A percentile compares a stretch with the other conserved stretches of the same genome.
phyloP scores from a whole-genome alignment of 2,797 vertebrate species.

The Sebastes itinus region DNA sequence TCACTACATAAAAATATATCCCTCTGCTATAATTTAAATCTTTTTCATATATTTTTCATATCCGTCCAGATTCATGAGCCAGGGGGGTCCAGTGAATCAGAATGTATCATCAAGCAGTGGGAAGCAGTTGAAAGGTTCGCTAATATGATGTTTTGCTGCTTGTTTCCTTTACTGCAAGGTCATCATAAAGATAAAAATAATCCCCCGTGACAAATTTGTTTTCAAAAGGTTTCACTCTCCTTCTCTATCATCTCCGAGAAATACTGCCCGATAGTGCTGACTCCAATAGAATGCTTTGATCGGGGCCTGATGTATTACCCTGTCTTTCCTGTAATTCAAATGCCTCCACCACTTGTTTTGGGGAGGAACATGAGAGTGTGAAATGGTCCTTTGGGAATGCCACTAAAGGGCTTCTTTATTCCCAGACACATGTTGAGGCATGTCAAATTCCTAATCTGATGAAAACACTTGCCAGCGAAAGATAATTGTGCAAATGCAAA shows the following conservation, averaged over 20 bases:
- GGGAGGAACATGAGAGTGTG: slow-evolving; percentile 56
- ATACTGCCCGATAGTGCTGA: slow-evolving; percentile 81
- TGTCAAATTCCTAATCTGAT: slow-evolving; percentile 51
- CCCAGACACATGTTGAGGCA: slow-evolving; percentile 52
- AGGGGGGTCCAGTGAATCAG: slow-evolving; percentile 47
- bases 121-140: slow-evolving; percentile 67
- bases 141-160: slow-evolving; percentile 78
- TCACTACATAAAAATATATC: slow-evolving; percentile 12
- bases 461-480: slow-evolving; percentile 46
- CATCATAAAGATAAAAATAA: slow-evolving; percentile 84
- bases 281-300: slow-evolving; percentile 77
- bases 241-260: slow-evolving; percentile 79
- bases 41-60: slow-evolving; percentile 65
- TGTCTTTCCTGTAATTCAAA: slow-evolving; percentile 82
- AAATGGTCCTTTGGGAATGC: slow-evolving; percentile 62
- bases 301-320: slow-evolving; percentile 79
- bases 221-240: slow-evolving; percentile 81
- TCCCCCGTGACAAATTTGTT: slow-evolving; percentile 83
- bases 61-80: slow-evolving; percentile 46
- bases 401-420: slow-evolving; percentile 32
- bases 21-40: slow-evolving; percentile 43
- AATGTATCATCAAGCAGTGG: slow-evolving; percentile 65
- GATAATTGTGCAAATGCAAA: slow-evolving; percentile 68
- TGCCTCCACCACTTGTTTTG: slow-evolving; percentile 73
- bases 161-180: slow-evolving; percentile 83